Evolutionary conservation across 2,888 invertebrate species (phyloP).

Genomic region (Pristionchus japonicus): DNA sequence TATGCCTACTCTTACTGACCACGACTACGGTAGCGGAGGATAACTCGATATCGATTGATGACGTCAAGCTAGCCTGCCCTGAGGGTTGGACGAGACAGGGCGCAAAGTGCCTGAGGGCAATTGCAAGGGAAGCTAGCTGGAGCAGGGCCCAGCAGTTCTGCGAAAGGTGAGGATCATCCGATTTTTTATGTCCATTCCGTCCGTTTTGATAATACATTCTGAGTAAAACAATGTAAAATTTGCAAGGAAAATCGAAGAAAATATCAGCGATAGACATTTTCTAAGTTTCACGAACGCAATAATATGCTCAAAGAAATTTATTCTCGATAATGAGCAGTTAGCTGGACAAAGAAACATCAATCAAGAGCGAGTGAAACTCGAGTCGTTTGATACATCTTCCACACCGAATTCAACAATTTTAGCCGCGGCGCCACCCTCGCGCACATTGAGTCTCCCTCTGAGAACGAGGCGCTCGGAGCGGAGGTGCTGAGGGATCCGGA

Average conservation of each 20-base stretch:
- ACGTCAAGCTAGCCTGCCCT: slow-evolving; percentile 68
- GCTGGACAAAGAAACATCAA: no score
- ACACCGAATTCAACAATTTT: no score
- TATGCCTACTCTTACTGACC: slow-evolving; percentile 22
- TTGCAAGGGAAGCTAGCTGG: slow-evolving; percentile 48
- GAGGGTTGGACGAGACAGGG: slow-evolving; percentile 71
- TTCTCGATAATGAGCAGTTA: no score
- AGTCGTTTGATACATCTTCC: no score
- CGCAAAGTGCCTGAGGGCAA: slow-evolving; percentile 69
- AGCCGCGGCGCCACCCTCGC: slow-evolving; percentile 77
- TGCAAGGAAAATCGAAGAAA: no score
- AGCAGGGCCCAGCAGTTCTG: background rate
- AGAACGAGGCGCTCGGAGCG: slow-evolving; percentile 90
- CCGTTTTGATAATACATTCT: no score
- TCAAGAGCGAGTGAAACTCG: no score
- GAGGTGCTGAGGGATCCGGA: slow-evolving; percentile 81
- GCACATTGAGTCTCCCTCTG: slow-evolving; percentile 89
- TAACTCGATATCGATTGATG: slow-evolving; percentile 48
- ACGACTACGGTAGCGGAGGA: background rate
- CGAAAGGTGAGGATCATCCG: slow-evolving; percentile 6
- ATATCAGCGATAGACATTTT: no score
- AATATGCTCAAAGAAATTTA: no score
- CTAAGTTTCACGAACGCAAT: no score
- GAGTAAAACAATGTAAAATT: no score
- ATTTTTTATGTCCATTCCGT: background rate